These are phyloP conservation scores for Tribolium freemani DNA, from an alignment of 2,888 invertebrate species.

Conservation along the genomic window DNA sequence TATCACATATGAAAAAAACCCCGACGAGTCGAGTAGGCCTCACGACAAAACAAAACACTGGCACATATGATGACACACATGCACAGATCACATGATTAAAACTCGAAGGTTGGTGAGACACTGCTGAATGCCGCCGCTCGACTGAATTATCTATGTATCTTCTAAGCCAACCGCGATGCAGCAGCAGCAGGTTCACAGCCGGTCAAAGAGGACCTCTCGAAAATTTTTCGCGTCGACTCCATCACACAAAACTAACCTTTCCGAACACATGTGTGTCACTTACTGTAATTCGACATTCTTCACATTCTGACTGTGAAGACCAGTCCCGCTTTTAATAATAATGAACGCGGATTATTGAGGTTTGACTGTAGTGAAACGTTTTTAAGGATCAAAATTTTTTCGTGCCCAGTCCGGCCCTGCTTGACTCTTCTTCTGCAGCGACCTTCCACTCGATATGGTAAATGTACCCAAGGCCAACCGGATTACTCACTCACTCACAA, in stretches of 20 bases:
- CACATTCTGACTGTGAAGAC: conserved; percentile 47
- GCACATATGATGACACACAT: conserved; percentile 51
- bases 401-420: too few relatives aligned
- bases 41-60: conserved; percentile 35
- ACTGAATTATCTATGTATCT: conserved; percentile 34
- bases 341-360: too few relatives aligned
- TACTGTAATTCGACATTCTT: conserved; percentile 56
- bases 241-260: conserved; percentile 28
- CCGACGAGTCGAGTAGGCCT: not conserved
- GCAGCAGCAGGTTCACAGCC: conserved; percentile 31
- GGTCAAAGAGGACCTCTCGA: conserved; percentile 26
- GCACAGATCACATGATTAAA: conserved; percentile 54
- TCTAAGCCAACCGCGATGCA: conserved; percentile 19
- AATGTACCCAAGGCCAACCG: conserved; percentile 39
- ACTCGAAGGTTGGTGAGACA: conserved; percentile 48
- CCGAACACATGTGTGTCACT: conserved; percentile 53
- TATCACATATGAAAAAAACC: conserved; percentile 18
- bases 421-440: not conserved
- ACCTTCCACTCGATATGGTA: conserved; percentile 41
- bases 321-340: too few relatives aligned
- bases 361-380: too few relatives aligned
- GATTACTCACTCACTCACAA: conserved; percentile 33
- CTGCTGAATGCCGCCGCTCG: conserved; percentile 40
- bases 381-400: too few relatives aligned
- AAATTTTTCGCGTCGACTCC: not conserved